These are phyloP conservation scores for Pelagia noctiluca DNA, from an alignment of 30 jellyfish, hydroid and myxozoan genomes.

Conservation along the genomic window DNA sequence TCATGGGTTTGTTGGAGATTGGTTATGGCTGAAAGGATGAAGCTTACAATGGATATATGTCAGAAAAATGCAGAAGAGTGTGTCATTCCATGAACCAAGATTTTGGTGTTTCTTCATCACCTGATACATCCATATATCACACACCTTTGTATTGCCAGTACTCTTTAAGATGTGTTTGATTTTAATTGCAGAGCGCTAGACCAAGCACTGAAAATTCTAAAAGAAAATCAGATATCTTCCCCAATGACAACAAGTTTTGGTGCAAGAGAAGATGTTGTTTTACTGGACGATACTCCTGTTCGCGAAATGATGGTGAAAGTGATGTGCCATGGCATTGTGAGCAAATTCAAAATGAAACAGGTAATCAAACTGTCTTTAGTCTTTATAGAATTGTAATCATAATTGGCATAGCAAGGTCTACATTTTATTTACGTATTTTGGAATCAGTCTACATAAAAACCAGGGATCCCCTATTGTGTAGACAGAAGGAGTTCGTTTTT, in stretches of 20 bases:
- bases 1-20: too few species aligned
- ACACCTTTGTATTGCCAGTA: not conserved
- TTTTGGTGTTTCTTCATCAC: not conserved
- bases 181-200: constrained; percentile 42
- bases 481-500: not conserved
- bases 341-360: constrained; percentile 44
- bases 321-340: constrained; percentile 60
- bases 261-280: not conserved
- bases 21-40: too few species aligned
- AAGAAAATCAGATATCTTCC: constrained; percentile 18
- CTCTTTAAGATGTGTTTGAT: not conserved
- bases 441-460: not conserved
- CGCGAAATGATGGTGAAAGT: constrained; percentile 50
- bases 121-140: not conserved
- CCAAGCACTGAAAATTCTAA: not conserved
- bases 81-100: too few species aligned
- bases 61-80: too few species aligned
- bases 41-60: too few species aligned
- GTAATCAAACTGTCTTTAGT: not conserved
- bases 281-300: constrained; percentile 36
- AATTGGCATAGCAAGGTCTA: not conserved
- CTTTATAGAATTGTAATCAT: not conserved
- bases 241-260: not conserved
- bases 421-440: not conserved
- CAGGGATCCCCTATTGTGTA: not conserved